phyloP scores from a whole-genome alignment of 1,140 invertebrate genomes.

The Heliconius himera region DNA sequence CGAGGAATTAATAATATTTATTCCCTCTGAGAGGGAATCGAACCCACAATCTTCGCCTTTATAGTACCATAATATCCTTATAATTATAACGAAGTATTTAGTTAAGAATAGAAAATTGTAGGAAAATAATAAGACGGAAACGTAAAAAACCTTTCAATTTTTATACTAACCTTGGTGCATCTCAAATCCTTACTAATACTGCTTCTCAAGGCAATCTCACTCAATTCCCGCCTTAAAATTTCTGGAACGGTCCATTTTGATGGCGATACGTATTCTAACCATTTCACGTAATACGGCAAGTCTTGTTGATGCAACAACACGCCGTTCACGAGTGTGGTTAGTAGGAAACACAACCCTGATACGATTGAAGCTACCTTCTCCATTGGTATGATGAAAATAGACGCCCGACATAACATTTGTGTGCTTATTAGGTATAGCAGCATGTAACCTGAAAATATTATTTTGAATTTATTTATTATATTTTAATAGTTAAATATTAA shows the following conservation, averaged over 20 bases:
- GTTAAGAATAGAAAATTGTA: too few relatives aligned
- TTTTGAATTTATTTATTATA: not conserved
- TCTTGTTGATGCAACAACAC: slow-evolving; percentile 88
- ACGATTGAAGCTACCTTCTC: slow-evolving; percentile 83
- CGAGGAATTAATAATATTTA: too few relatives aligned
- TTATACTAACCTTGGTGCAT: slow-evolving; percentile 81
- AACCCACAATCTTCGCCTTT: too few relatives aligned
- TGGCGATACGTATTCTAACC: slow-evolving; percentile 87
- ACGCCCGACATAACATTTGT: slow-evolving; percentile 86
- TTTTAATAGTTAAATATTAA: not conserved
- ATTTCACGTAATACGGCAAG: slow-evolving; percentile 85
- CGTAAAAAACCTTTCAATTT: not conserved
- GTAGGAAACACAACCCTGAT: slow-evolving; percentile 84
- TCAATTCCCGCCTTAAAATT: slow-evolving; percentile 86
- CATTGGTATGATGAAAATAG: slow-evolving; percentile 85
- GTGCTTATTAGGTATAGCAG: slow-evolving; percentile 88
- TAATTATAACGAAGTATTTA: too few relatives aligned
- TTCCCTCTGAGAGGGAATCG: too few relatives aligned
- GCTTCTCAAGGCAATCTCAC: slow-evolving; percentile 79
- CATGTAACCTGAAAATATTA: slow-evolving; percentile 85
- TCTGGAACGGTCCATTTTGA: slow-evolving; percentile 88
- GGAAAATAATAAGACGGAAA: too few relatives aligned
- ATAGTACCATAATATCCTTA: too few relatives aligned
- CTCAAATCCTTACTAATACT: slow-evolving; percentile 82
- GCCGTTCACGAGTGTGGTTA: slow-evolving; percentile 86